Evolutionary conservation across 1,140 invertebrate genomes (phyloP), one percentile per base, ranked within the genome.

Genomic region (Lepidurus packardi): DNA sequence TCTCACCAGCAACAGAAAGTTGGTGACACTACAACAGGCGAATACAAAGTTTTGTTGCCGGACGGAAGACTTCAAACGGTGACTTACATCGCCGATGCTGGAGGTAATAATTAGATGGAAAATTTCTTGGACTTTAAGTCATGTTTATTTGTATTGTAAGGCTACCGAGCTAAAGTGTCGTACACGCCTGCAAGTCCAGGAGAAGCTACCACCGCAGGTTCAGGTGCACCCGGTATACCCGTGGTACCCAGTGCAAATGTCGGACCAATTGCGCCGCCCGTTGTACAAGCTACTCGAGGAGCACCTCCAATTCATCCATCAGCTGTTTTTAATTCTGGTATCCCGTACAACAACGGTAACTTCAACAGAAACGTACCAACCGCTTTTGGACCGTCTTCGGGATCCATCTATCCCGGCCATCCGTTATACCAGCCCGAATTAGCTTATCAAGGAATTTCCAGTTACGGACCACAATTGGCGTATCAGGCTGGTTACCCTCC

Each of bases 151-250:
- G 21, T n/a, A n/a, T 7, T 16, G 4, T 1, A 10, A 65, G 53
- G 81, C 47, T 81, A 81, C 73, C 77, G 81, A 10, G 81, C 80
- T 44, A 78, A 81, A 74, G 81, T 81, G 41, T 73, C 74, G 24
- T 78, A 78, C 73, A 78, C 78, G 7, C 78, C 78, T n/a, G 78
- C 78, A 34, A 74, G 73, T 11, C 78, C 78, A 21, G 78, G 78
- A 74, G 78, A 78, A 45, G 78, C 53, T 65, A 65, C 53, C 16
- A 65, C 53, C 21, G 53, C 53, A 7, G 53, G 53, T 65, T 13
- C 53, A 65, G 53, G 53, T 1, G 53, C 13, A 16, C 53, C 53
- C 16, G 53, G 53, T 16, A 3, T 34, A 65, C 53, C 13, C 4
- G 53, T 34, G 34, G 34, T 3, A 34, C 34, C 34, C 1, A 4